Percentiles rank a stretch among this genome's conserved stretches.
phyloP scores from a whole-genome alignment of 92 coral and sea anemone species.

The Heliopora coerulea region DNA sequence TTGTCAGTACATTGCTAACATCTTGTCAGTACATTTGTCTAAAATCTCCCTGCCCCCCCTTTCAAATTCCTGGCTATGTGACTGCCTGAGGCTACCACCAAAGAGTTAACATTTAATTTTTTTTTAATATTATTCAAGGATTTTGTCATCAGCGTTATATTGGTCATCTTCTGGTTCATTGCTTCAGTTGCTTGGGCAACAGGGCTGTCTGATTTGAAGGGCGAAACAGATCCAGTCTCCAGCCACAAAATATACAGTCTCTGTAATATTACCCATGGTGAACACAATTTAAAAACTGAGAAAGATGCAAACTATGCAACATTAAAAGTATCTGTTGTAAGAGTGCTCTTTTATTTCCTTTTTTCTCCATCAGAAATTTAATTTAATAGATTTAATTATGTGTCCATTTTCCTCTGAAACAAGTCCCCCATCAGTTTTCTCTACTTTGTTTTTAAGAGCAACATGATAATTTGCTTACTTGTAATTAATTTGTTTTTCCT shows the following conservation, averaged over 20 bases:
- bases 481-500: neutral
- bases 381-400: too few species aligned
- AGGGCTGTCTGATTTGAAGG: constrained; percentile 75
- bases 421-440: too few species aligned
- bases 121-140: constrained; percentile 56
- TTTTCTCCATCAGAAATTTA: neutral
- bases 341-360: constrained; percentile 1
- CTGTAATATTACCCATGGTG: constrained; percentile 13
- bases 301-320: constrained; percentile 67
- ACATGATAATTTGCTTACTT: too few species aligned
- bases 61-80: too few species aligned
- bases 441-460: too few species aligned
- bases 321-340: constrained; percentile 84
- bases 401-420: too few species aligned
- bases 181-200: constrained; percentile 93
- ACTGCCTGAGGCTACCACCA: too few species aligned
- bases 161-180: constrained; percentile 86
- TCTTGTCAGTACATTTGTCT: too few species aligned
- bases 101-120: neutral
- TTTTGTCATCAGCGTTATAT: constrained; percentile 67
- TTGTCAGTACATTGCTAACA: too few species aligned
- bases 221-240: constrained; percentile 36
- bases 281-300: neutral
- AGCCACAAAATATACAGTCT: neutral
- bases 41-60: too few species aligned